Percentiles rank a stretch among this genome's conserved stretches.
These are phyloP conservation scores for Luffia ferchaultella DNA, from an alignment of 2,888 invertebrate genomes.

Conservation along the genomic window DNA sequence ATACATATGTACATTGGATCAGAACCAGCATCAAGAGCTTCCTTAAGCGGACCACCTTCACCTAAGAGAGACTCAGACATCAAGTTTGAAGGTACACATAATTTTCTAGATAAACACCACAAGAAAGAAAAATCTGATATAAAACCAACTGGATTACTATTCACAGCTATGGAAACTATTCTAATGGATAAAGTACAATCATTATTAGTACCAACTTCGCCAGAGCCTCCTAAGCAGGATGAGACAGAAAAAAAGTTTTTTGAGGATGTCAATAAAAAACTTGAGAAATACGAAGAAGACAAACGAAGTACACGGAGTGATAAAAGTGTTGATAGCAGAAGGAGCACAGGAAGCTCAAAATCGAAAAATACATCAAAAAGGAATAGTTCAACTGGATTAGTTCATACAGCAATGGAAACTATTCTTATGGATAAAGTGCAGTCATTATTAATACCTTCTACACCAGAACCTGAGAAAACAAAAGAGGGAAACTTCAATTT, in stretches of 20 bases:
- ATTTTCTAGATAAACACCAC: constrained; percentile 19
- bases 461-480: constrained; percentile 29
- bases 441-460: constrained; percentile 41
- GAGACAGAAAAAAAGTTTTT: constrained; percentile 39
- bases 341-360: constrained; percentile 7
- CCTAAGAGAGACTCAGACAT: constrained; percentile 24
- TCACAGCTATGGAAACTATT: constrained; percentile 65
- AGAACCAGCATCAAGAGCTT: constrained; percentile 46
- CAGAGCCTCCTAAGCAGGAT: constrained; percentile 23
- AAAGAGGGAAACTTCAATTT: constrained; percentile 42
- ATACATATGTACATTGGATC: constrained; percentile 58
- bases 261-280: constrained; percentile 42
- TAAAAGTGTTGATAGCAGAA: constrained; percentile 1
- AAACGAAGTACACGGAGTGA: constrained; percentile 1
- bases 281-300: constrained; percentile 37
- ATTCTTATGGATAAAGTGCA: constrained; percentile 64
- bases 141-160: constrained; percentile 47
- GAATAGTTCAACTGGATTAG: constrained; percentile 30
- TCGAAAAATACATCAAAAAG: constrained; percentile 1
- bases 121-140: constrained; percentile 28
- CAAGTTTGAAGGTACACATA: constrained; percentile 12
- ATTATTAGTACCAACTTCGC: constrained; percentile 43
- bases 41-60: constrained; percentile 38
- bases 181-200: constrained; percentile 61
- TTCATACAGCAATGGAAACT: constrained; percentile 64